Conservation (phyloP, 1,140 invertebrate species). For the Metaphire vulgaris region DNA sequence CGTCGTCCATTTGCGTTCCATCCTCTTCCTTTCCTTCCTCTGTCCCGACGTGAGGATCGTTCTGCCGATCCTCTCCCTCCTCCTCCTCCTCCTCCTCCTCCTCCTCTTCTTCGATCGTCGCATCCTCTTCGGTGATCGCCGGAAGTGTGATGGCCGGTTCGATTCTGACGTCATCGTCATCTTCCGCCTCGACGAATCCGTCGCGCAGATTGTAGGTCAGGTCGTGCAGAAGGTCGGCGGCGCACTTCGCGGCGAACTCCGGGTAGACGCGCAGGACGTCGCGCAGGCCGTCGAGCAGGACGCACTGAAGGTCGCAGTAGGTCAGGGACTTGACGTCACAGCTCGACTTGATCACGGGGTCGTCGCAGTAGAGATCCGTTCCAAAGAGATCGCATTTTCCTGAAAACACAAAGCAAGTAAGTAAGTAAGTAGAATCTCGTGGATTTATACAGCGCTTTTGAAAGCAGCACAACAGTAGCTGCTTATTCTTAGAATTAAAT, state of each 20-base stretch:
- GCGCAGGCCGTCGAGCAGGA: constrained; percentile 76
- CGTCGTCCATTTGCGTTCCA: too few species aligned
- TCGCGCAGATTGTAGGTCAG: constrained; percentile 83
- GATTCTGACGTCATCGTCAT: constrained; percentile 17
- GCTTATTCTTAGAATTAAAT: too few species aligned
- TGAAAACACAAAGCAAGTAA: constrained; percentile 48
- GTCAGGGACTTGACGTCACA: constrained; percentile 84
- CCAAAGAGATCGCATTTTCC: constrained; percentile 95
- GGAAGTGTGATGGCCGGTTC: constrained; percentile 22
- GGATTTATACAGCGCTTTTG: too few species aligned
- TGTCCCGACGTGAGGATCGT: too few species aligned
- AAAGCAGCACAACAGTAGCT: too few species aligned
- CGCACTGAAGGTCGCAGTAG: constrained; percentile 84
- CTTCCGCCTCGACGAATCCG: constrained; percentile 56
- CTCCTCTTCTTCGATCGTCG: too few species aligned
- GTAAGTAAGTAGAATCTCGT: not conserved
- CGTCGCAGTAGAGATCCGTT: constrained; percentile 69
- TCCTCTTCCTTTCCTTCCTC: too few species aligned
- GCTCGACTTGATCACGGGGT: constrained; percentile 76
- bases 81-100: too few species aligned
- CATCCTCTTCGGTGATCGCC: constrained; percentile 18
- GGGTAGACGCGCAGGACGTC: constrained; percentile 79
- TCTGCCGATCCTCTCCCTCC: too few species aligned
- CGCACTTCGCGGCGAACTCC: constrained; percentile 78
- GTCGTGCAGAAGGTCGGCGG: constrained; percentile 83